phyloP scores from a whole-genome alignment of 2,797 vertebrate genomes.

The Okamejei kenojei region DNA sequence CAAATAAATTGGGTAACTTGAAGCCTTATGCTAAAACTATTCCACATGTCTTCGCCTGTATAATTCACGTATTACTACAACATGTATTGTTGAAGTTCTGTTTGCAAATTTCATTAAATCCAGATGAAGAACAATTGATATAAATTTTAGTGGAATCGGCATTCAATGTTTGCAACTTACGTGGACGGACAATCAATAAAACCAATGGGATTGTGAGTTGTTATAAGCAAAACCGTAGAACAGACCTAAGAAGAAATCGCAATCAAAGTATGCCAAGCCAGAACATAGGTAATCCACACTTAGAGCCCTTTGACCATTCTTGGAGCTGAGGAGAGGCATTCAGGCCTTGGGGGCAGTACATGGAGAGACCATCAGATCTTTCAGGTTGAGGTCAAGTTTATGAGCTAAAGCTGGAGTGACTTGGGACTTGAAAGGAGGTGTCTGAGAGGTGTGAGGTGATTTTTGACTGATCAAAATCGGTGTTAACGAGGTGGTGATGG shows the following conservation, averaged over 20 bases:
- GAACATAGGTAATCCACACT: neutral
- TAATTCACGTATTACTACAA: neutral
- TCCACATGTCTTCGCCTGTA: neutral
- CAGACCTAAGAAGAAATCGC: neutral
- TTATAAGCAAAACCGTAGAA: neutral
- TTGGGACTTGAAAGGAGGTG: neutral
- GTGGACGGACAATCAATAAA: neutral
- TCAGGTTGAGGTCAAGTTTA: neutral
- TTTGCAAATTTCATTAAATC: neutral
- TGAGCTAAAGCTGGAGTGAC: neutral
- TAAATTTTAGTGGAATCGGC: neutral
- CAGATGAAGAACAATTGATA: neutral
- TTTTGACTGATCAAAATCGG: neutral
- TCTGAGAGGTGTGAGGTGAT: constrained; percentile 6
- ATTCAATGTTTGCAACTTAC: neutral
- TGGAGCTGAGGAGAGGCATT: neutral
- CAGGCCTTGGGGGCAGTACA: neutral
- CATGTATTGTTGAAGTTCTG: neutral
- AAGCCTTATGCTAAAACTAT: neutral
- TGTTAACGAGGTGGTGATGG: neutral
- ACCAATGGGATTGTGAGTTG: neutral
- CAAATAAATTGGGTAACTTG: neutral
- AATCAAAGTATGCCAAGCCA: neutral
- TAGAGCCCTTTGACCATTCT: neutral
- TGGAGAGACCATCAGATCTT: neutral